These are phyloP conservation scores for Allacma fusca DNA, from an alignment of 2,888 invertebrate species.

Conservation along the genomic window DNA sequence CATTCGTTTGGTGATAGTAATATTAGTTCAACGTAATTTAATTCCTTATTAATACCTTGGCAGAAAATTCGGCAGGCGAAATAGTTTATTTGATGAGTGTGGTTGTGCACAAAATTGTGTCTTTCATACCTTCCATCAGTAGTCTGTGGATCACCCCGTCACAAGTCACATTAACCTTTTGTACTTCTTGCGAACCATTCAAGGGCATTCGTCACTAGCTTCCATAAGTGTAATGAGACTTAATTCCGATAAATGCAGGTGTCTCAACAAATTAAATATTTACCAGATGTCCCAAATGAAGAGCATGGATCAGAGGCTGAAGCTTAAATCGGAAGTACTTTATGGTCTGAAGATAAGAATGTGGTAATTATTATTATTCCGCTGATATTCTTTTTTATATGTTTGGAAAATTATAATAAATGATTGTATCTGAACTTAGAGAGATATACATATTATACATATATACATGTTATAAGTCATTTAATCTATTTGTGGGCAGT, in stretches of 20 bases:
- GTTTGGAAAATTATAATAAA: neutral
- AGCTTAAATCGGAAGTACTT: slow-evolving; percentile 90
- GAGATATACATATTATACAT: too few relatives aligned
- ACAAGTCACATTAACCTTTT: slow-evolving; percentile 84
- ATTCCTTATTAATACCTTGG: too few relatives aligned
- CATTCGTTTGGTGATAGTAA: too few relatives aligned
- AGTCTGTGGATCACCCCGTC: slow-evolving; percentile 75
- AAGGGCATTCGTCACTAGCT: slow-evolving; percentile 81
- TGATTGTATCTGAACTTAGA: too few relatives aligned
- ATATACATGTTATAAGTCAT: too few relatives aligned
- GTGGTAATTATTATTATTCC: too few relatives aligned
- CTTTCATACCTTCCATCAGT: slow-evolving; percentile 69
- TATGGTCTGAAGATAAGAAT: slow-evolving; percentile 83
- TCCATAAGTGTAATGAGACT: slow-evolving; percentile 94
- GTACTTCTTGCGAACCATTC: slow-evolving; percentile 81
- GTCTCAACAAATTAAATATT: slow-evolving; percentile 80
- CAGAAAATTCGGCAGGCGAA: slow-evolving; percentile 81
- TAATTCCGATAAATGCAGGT: slow-evolving; percentile 87
- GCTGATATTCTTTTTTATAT: neutral
- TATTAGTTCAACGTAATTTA: too few relatives aligned
- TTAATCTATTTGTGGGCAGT: too few relatives aligned
- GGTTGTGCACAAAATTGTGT: slow-evolving; percentile 87
- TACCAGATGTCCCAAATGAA: slow-evolving; percentile 90
- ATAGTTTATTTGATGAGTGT: slow-evolving; percentile 92
- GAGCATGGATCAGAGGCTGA: slow-evolving; percentile 90